Conservation (phyloP, 2,888 invertebrate genomes). For the Acleris cristana region DNA sequence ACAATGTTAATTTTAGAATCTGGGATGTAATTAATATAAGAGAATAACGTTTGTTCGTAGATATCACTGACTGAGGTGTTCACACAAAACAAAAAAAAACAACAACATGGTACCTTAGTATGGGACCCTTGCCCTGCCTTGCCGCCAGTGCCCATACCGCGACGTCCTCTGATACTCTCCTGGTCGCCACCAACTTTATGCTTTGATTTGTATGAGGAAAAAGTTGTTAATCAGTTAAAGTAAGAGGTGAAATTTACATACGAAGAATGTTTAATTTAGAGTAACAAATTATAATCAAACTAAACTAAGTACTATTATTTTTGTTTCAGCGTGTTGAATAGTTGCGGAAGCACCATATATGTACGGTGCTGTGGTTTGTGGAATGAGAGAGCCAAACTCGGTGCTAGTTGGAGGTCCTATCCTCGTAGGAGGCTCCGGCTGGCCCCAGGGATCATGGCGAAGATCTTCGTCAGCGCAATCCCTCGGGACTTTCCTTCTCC, state of each 20-base stretch:
- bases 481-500: constrained; percentile 52
- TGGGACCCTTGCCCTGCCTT: constrained; percentile 2
- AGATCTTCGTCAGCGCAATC: constrained; percentile 53
- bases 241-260: constrained; percentile 40
- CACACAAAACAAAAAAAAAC: neutral
- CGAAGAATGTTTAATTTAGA: neutral
- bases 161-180: constrained; percentile 48
- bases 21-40: no score
- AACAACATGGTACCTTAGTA: neutral
- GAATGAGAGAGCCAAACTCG: constrained; percentile 55
- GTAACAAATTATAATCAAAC: no score
- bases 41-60: neutral
- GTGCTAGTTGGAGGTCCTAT: constrained; percentile 61
- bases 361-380: constrained; percentile 62
- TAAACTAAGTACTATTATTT: no score
- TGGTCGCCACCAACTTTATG: constrained; percentile 52
- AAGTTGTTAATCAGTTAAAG: constrained; percentile 50
- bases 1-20: no score
- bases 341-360: constrained; percentile 55
- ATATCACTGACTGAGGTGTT: neutral
- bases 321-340: constrained; percentile 58
- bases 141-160: constrained; percentile 43
- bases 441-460: constrained; percentile 59
- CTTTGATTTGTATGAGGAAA: constrained; percentile 49
- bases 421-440: constrained; percentile 63